A percentile compares a stretch with the other conserved stretches of the same genome.
Conservation (phyloP, 2,888 invertebrate species). For the Protonemura montana region DNA sequence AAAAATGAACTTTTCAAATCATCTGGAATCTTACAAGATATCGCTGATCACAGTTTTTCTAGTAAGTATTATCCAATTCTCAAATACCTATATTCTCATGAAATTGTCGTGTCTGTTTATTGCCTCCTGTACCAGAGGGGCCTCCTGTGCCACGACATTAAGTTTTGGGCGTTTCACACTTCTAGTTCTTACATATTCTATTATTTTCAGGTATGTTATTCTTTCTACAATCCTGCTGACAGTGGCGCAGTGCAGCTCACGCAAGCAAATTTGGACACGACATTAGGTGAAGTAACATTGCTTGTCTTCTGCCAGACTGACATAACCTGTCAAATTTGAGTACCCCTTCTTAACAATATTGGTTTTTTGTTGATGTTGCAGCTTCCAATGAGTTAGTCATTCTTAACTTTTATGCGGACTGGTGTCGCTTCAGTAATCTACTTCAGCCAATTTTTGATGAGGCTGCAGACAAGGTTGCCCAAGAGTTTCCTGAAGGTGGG, state of each 20-base stretch:
- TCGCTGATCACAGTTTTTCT: conserved; percentile 51
- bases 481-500: conserved; percentile 76
- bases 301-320: not conserved
- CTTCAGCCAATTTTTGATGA: conserved; percentile 96
- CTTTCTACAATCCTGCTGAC: conserved; percentile 78
- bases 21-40: conserved; percentile 48
- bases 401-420: conserved; percentile 99
- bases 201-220: conserved; percentile 60
- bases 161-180: not conserved
- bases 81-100: not conserved
- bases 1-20: conserved; percentile 42
- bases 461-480: conserved; percentile 84
- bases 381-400: conserved; percentile 96
- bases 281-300: conserved; percentile 72
- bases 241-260: conserved; percentile 85
- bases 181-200: conserved; percentile 33
- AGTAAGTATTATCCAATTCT: conserved; percentile 50
- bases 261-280: conserved; percentile 82
- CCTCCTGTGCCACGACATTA: conserved; percentile 28
- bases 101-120: not conserved
- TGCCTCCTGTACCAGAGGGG: not conserved
- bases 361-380: conserved; percentile 62
- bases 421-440: conserved; percentile 99
- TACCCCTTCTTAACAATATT: not conserved
- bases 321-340: conserved; percentile 34